Conservation (phyloP, 2,888 invertebrate genomes). For the Spilosoma lubricipeda region DNA sequence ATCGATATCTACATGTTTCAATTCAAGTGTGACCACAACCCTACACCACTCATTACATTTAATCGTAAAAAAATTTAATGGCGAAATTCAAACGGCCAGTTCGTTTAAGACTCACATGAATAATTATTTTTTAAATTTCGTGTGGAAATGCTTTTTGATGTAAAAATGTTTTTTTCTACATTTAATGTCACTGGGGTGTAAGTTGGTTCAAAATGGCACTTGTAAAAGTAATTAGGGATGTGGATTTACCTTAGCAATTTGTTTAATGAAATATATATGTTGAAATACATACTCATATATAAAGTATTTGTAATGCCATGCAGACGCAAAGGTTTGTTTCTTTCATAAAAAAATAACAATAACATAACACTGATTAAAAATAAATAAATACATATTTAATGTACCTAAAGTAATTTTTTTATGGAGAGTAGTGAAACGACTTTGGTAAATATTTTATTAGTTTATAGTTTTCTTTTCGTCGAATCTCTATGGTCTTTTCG, state of each 20-base stretch:
- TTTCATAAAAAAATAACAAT: too few species aligned
- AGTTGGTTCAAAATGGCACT: background rate
- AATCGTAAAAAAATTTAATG: slow-evolving; percentile 49
- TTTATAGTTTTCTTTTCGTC: too few species aligned
- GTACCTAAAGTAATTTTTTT: too few species aligned
- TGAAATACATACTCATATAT: background rate
- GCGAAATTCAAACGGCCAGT: slow-evolving; percentile 39
- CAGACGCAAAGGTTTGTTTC: too few species aligned
- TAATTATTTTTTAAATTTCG: slow-evolving; percentile 30
- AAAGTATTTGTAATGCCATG: background rate
- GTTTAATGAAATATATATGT: background rate
- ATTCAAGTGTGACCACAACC: slow-evolving; percentile 28
- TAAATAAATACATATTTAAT: too few species aligned
- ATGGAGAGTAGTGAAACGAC: background rate
- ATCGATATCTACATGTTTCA: slow-evolving; percentile 5
- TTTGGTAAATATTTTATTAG: background rate
- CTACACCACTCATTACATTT: slow-evolving; percentile 42
- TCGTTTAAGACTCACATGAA: slow-evolving; percentile 31
- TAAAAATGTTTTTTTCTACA: slow-evolving; percentile 33
- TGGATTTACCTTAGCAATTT: background rate
- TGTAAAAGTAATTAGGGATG: slow-evolving; percentile 4
- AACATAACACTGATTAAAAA: too few species aligned
- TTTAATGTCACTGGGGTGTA: slow-evolving; percentile 1
- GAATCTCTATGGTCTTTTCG: too few species aligned
- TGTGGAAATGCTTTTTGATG: slow-evolving; percentile 34